phyloP scores from a whole-genome alignment of 2,113 vertebrate species.

The Onychostoma macrolepis region DNA sequence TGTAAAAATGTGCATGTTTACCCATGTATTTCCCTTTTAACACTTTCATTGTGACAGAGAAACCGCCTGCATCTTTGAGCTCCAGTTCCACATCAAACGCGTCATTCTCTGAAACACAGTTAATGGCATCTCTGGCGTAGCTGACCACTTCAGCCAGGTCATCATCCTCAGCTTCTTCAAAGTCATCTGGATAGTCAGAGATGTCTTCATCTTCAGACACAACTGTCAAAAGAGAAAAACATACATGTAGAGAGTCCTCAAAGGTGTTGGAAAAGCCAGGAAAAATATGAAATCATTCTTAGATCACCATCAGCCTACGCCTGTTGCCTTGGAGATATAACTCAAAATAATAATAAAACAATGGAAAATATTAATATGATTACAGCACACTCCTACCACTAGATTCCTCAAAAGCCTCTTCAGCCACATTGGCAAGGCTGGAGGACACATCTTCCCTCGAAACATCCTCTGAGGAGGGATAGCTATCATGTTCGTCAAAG shows the following conservation, averaged over 20 bases:
- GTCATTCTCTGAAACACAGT: conserved; percentile 57
- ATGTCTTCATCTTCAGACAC: conserved; percentile 53
- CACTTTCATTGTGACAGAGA: conserved; percentile 68
- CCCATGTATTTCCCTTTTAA: conserved; percentile 67
- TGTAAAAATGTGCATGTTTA: conserved; percentile 46
- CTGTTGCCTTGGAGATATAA: neutral
- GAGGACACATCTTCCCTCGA: conserved; percentile 51
- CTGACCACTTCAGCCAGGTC: conserved; percentile 61
- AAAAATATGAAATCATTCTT: conserved; percentile 17
- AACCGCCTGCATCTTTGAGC: conserved; percentile 63
- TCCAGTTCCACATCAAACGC: conserved; percentile 65
- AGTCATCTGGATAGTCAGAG: conserved; percentile 78
- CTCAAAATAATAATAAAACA: neutral
- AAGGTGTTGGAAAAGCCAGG: neutral
- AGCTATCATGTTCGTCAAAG: conserved; percentile 76
- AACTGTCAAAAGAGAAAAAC: conserved; percentile 34
- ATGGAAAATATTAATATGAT: neutral
- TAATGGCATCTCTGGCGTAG: conserved; percentile 53
- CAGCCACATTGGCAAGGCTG: conserved; percentile 27
- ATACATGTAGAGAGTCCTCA: neutral
- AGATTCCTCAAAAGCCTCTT: conserved; percentile 50
- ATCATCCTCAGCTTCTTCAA: conserved; percentile 76
- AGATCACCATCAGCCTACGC: neutral
- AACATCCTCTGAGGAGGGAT: conserved; percentile 65
- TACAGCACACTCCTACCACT: conserved; percentile 57